Evolutionary conservation across 2,888 invertebrate genomes (phyloP).

Genomic region (Ophion obscuratus): DNA sequence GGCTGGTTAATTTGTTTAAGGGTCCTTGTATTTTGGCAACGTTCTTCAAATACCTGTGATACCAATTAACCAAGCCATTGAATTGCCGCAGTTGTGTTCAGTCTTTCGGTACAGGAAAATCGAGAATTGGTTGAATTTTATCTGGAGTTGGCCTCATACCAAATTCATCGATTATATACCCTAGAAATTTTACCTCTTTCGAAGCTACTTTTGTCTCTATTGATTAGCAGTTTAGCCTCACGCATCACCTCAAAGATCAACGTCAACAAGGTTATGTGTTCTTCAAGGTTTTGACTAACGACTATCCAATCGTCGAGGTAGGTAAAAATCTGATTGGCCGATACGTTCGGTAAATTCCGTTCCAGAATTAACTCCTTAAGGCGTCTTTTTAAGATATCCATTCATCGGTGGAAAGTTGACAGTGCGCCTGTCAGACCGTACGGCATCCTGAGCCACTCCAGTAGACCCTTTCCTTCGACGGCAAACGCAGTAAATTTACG

Average conservation of each 20-base stretch:
- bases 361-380: conserved; percentile 24
- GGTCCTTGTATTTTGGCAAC: conserved; percentile 44
- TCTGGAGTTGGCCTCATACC: too few relatives aligned
- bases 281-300: conserved; percentile 49
- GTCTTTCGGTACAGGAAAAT: too few relatives aligned
- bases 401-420: conserved; percentile 50
- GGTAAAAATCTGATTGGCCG: conserved; percentile 46
- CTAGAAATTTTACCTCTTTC: too few relatives aligned
- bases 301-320: conserved; percentile 63
- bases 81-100: too few relatives aligned
- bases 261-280: conserved; percentile 12
- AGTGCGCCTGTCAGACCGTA: conserved; percentile 46
- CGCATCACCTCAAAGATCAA: too few relatives aligned
- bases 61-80: too few relatives aligned
- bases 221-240: too few relatives aligned
- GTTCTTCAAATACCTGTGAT: too few relatives aligned
- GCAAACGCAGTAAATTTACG: conserved; percentile 48
- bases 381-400: conserved; percentile 42
- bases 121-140: too few relatives aligned
- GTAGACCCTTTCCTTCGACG: neutral
- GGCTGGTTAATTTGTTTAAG: conserved; percentile 49
- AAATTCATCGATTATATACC: too few relatives aligned
- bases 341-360: conserved; percentile 35
- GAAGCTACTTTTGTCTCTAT: neutral
- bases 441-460: conserved; percentile 57